A percentile compares a stretch with the other conserved stretches of the same genome.
Evolutionary conservation across 2,113 vertebrate genomes (phyloP).

Genomic region (Indri indri): DNA sequence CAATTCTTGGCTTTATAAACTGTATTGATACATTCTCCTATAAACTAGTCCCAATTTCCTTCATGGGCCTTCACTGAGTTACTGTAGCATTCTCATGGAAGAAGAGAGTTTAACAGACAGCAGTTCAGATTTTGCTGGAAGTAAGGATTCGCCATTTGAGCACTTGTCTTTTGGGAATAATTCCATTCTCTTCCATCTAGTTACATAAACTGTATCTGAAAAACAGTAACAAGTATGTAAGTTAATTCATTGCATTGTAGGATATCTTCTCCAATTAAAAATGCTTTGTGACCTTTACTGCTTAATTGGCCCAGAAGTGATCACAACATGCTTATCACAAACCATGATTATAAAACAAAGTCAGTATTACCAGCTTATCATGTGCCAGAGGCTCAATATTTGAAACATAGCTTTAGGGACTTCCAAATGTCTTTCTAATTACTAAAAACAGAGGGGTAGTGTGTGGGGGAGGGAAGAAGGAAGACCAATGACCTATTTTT

Average conservation of each 20-base stretch:
- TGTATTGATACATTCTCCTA: slow-evolving; percentile 69
- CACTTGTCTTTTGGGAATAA: slow-evolving; percentile 84
- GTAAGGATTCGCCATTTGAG: slow-evolving; percentile 87
- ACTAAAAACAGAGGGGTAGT: slow-evolving; percentile 13
- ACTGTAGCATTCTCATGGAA: slow-evolving; percentile 84
- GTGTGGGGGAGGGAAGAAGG: background rate
- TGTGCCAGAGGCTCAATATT: background rate
- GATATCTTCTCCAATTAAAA: slow-evolving; percentile 45
- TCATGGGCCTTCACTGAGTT: slow-evolving; percentile 82
- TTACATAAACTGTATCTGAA: slow-evolving; percentile 99
- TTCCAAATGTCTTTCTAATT: slow-evolving; percentile 39
- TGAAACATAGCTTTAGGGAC: background rate
- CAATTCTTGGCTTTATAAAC: slow-evolving; percentile 81
- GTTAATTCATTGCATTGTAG: slow-evolving; percentile 65
- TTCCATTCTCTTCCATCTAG: slow-evolving; percentile 85
- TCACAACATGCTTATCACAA: slow-evolving; percentile 48
- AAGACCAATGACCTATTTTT: slow-evolving; percentile 38
- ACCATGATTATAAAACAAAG: slow-evolving; percentile 34
- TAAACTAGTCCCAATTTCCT: slow-evolving; percentile 79
- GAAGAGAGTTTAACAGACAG: slow-evolving; percentile 84
- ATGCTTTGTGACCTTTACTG: background rate
- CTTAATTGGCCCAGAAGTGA: slow-evolving; percentile 30
- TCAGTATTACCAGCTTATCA: slow-evolving; percentile 8
- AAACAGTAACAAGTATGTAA: slow-evolving; percentile 57
- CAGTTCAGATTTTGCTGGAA: slow-evolving; percentile 89